Base-by-base conservation (phyloP, 1,140 invertebrate species). In the Maniola jurtina region DNA sequence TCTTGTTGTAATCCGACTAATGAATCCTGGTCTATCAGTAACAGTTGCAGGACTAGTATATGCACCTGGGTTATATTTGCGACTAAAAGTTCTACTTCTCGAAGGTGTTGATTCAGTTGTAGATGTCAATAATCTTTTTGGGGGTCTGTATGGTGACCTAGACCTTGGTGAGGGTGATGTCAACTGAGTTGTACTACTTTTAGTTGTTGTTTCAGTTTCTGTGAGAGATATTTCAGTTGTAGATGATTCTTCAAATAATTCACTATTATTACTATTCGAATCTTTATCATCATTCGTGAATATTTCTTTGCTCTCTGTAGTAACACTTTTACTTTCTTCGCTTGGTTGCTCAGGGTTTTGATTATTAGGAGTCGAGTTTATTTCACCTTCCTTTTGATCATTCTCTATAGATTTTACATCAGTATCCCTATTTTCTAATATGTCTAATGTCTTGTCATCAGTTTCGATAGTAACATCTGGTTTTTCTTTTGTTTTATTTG, bases 61-160 rank as follows among this genome's bases (percentile, higher is more conserved):
- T 25, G 72, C 86, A 13, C 88, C 89, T 57, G 84, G 87, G 65
- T 88, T 92, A 76, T 84, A 92, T 79, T 91, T 91, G 50, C 91
- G 80, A 66, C 90, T 91, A 65, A 88, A 92, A 11, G 77, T 81
- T 77, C 83, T 87, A 62, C 83, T 88, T 52, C 84, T 84, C 11
- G 83, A 85, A 47, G 90, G 76, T 33, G 84, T 57, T 35, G 88
- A 71, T 72, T 89, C 88, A 10, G 90, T 92, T 16, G 89, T 84
- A 48, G 89, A 88, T 35, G 83, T 88, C 16, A 90, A 86, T 55
- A 88, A 60, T 72, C 80, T 81, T 76, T 90, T 91, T 5, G 75
- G 69, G 56, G 91, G 90, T 70, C 80, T 77, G 57, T 91, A 92
- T 36, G 88, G 84, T 60, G 83, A 73, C 63, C 90, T 82, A 25